Evolutionary conservation across 2,797 vertebrate species (phyloP).

Genomic region (Zalophus californianus): DNA sequence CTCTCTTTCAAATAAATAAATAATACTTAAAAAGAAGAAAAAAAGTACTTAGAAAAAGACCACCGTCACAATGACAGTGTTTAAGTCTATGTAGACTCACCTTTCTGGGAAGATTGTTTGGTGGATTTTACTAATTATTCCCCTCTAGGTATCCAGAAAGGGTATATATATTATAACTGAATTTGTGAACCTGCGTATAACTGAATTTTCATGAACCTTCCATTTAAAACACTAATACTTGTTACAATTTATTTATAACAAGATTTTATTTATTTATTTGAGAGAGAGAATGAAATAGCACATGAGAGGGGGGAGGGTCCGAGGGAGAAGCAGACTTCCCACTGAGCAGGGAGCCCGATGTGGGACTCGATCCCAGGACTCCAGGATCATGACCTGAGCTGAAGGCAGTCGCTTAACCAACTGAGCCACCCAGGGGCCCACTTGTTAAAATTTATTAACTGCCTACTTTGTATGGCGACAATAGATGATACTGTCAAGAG

Average conservation of each 20-base stretch:
- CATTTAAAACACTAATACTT: not conserved
- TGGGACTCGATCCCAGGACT: too few species aligned
- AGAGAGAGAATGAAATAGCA: too few species aligned
- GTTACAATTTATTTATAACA: not conserved
- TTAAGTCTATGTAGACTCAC: slow-evolving; percentile 9
- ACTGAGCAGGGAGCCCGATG: too few species aligned
- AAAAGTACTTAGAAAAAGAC: slow-evolving; percentile 19
- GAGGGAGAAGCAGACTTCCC: too few species aligned
- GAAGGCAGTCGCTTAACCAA: too few species aligned
- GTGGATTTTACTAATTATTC: slow-evolving; percentile 28
- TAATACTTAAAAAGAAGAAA: too few species aligned
- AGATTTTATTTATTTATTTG: too few species aligned
- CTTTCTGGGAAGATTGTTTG: not conserved
- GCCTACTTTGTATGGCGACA: not conserved
- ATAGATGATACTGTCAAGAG: slow-evolving; percentile 20
- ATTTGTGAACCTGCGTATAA: not conserved
- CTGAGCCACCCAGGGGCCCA: too few species aligned
- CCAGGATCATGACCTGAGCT: too few species aligned
- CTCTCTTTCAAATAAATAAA: too few species aligned
- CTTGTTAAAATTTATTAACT: slow-evolving; percentile 18
- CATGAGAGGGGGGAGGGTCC: too few species aligned
- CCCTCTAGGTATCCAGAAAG: not conserved
- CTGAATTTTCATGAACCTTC: slow-evolving; percentile 14
- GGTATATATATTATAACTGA: slow-evolving; percentile 29
- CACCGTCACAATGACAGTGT: not conserved